phyloP scores from a whole-genome alignment of 2,113 vertebrate genomes.

The human region GRCh38 chr21:26850001-26850500 shows the following conservation, averaged over 20 bases:
- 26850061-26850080: background rate
- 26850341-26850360: background rate
- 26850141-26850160: conserved; percentile 7
- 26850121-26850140: background rate
- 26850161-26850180: background rate
- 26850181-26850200: background rate
- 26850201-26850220: conserved; percentile 59
- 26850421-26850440: conserved; percentile 46
- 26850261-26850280: background rate
- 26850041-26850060: background rate
- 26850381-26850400: background rate
- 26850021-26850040: background rate
- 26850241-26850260: background rate
- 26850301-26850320: background rate
- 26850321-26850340: background rate
- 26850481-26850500: background rate
- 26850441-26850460: background rate
- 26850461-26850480: background rate
- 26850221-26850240: conserved; percentile 70
- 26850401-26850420: background rate
- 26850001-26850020: background rate
- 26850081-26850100: background rate
- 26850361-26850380: background rate
- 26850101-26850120: background rate
- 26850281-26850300: background rate